Evolutionary conservation across 2,888 invertebrate species (phyloP).

Genomic region (Cerastoderma edule): DNA sequence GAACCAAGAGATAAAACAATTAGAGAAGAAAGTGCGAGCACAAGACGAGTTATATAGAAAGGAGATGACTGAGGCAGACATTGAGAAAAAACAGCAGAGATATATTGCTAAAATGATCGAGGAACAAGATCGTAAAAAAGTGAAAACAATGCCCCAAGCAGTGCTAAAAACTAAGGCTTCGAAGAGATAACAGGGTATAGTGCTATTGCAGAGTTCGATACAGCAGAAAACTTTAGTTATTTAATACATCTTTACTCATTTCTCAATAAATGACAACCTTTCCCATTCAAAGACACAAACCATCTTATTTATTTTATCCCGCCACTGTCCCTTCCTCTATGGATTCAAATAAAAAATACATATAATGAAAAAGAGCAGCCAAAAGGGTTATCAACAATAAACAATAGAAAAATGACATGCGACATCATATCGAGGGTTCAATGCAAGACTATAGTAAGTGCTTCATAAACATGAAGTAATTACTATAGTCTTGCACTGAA

Average conservation of each 20-base stretch:
- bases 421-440: too few species aligned
- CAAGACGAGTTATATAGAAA: conserved; percentile 66
- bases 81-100: conserved; percentile 66
- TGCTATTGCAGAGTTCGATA: too few species aligned
- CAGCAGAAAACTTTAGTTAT: too few species aligned
- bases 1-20: conserved; percentile 61
- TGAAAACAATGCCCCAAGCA: conserved; percentile 32
- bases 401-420: too few species aligned
- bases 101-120: conserved; percentile 65
- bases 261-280: not conserved
- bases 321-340: not conserved
- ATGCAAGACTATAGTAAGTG: too few species aligned
- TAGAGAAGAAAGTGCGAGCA: conserved; percentile 63
- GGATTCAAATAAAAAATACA: not conserved
- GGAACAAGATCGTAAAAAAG: conserved; percentile 64
- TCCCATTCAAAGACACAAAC: not conserved
- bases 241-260: not conserved
- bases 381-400: too few species aligned
- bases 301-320: not conserved
- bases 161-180: conserved; percentile 56
- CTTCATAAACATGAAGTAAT: too few species aligned
- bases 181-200: conserved; percentile 48
- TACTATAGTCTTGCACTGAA: too few species aligned
- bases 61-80: conserved; percentile 65
- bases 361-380: too few species aligned